Evolutionary conservation across 2,113 vertebrate genomes (phyloP), one percentile per base, ranked within the genome.

Genomic region (Clinocottus analis): DNA sequence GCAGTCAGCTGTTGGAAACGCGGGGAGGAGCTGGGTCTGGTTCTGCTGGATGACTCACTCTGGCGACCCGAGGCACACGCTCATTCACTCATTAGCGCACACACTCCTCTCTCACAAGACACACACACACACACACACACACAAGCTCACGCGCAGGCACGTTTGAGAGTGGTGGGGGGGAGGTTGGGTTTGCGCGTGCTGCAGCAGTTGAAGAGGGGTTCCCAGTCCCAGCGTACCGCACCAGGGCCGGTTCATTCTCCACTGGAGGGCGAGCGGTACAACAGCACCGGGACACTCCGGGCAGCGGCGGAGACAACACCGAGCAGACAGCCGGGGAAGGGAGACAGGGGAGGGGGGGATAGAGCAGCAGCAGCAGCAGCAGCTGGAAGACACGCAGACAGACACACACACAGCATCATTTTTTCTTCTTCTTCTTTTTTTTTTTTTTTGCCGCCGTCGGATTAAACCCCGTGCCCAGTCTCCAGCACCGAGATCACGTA

Each of bases 201-300:
- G 83, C 77, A 59, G 60, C 51, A 33, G 72, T 76, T 78, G 76
- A 59, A 72, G 80, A 82, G 84, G 84, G 85, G 73, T 43, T 90
- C 88, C 90, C 87, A 37, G 82, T 90, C 87, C 79, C 73, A 89
- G 79, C 77, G 17, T 82, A 85, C 85, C 77, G 17, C 80, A 85
- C 85, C 87, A 74, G 85, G 86, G 77, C n/a, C 86, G 72, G 85
- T 39, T 85, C 79, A 90, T 64, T 93, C 92, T 93, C 92, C 92
- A 92, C 92, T 91, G 92, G 94, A 94, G 94, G 92, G 92, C 90
- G 90, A 88, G 87, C 87, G 92, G 83, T 83, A 91, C 91, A 80
- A 87, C 83, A 93, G 82, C 81, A 90, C 55, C 90, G 84, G 92
- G 88, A 90, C 86, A 31, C 83, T 85, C 80, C 84, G 69, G 69